Conservation (phyloP, 2,888 invertebrate species). For the Eupithecia vulgata region DNA sequence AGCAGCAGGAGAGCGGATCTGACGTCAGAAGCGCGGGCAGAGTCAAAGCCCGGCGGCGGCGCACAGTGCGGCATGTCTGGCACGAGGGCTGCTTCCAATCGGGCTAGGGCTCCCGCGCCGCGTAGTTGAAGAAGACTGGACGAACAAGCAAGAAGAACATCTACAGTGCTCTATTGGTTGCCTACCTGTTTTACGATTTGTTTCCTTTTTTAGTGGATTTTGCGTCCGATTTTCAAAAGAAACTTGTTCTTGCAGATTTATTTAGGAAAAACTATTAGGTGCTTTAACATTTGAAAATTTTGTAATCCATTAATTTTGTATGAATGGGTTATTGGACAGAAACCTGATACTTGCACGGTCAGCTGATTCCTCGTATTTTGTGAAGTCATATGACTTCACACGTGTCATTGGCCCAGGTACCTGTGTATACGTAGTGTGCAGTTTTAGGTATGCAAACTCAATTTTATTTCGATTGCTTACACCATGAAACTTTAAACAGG, state of each 20-base stretch:
- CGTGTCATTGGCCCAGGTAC: no score
- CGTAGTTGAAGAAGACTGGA: constrained; percentile 69
- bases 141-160: neutral
- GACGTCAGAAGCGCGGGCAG: constrained; percentile 84
- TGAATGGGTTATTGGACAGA: neutral
- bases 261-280: neutral
- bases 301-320: no score
- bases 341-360: neutral
- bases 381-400: no score
- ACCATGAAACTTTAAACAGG: no score
- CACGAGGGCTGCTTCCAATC: constrained; percentile 69
- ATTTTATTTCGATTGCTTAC: no score
- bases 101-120: constrained; percentile 67
- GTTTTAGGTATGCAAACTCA: neutral
- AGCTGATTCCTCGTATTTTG: no score
- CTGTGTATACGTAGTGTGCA: neutral
- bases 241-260: neutral
- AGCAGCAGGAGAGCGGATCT: constrained; percentile 83
- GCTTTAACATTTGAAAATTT: no score
- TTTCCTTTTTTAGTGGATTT: neutral
- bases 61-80: constrained; percentile 83
- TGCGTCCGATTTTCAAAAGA: neutral
- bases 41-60: constrained; percentile 81
- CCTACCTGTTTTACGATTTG: no score
- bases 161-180: no score